Base-by-base conservation (phyloP, 2,888 invertebrate genomes). In the Peribatodes rhomboidaria region DNA sequence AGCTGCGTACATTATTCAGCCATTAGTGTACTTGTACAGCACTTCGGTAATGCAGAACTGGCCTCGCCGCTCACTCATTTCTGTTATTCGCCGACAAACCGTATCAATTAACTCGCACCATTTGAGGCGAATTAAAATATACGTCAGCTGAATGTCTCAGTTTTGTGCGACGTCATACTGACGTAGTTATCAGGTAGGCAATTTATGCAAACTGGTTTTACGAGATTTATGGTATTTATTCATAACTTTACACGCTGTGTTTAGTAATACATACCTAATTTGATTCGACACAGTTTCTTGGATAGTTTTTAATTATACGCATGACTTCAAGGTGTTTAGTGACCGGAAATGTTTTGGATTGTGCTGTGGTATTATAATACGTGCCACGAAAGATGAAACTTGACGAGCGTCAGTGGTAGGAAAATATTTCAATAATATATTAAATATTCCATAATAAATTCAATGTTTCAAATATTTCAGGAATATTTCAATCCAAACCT, bases 1-100 rank as follows among this genome's bases (percentile, higher is more conserved):
- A 80, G 80, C 77, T 79, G 83, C 78, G 76, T 83, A 86, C 84
- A 83, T 84, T 85, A 85, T 83, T 83, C 82, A 76, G 73, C 82
- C 83, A 87, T 87, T 87, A 86, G 81, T 35, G 35, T 50, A 35
- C 50, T 49, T 76, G 79, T 75, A 80, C 78, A 75, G 73, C 78
- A 79, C 75, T 73, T 70, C 58, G 74, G 72, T 73, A 70, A 79
- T 75, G 75, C 74, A 69, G 74, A 75, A 74, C 65, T 73, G 67
- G 67, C 50, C 50, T 50, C 18, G 16, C 27, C 53, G 68, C 69
- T 71, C 65, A 70, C 78, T 77, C 77, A 80, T 82, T 77, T 77
- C 70, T 69, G 68, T 61, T 61, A 62, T 58, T 65, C 52, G 54
- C 62, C 70, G 57, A 59, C 72, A 72, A 73, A 71, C 75, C 66